A percentile compares a stretch with the other conserved stretches of the same genome.
Evolutionary conservation across 2,797 vertebrate genomes (phyloP).

Genomic region (Philypnodon macrostomus): DNA sequence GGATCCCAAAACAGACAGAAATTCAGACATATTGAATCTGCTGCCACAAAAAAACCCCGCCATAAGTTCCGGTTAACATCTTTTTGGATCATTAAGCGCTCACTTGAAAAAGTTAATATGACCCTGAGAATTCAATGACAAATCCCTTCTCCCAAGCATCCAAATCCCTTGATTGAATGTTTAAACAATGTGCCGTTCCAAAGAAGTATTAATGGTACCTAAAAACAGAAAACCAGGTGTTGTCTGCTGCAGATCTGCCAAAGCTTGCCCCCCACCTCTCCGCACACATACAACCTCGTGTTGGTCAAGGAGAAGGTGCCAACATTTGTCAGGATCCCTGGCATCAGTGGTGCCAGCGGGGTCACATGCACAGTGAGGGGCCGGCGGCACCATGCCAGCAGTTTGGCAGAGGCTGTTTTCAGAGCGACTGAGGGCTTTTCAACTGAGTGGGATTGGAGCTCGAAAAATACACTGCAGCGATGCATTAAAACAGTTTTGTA

Average conservation of each 20-base stretch:
- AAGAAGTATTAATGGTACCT: constrained; percentile 62
- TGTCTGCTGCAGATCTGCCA: constrained; percentile 51
- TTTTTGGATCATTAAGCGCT: constrained; percentile 27
- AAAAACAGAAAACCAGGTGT: constrained; percentile 72
- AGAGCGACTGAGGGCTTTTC: constrained; percentile 51
- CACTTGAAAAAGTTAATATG: constrained; percentile 47
- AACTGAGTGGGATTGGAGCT: constrained; percentile 37
- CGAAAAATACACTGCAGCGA: constrained; percentile 18
- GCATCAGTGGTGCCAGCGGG: constrained; percentile 64
- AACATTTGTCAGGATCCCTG: constrained; percentile 77
- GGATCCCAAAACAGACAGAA: constrained; percentile 58
- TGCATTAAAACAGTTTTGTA: not conserved
- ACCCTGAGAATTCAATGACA: constrained; percentile 55
- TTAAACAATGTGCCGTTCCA: constrained; percentile 54
- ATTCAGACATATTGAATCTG: constrained; percentile 52
- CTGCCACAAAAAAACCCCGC: constrained; percentile 33
- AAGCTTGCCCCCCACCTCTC: constrained; percentile 9
- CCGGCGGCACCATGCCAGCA: constrained; percentile 61
- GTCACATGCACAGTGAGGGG: constrained; percentile 71
- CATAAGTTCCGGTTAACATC: constrained; percentile 38
- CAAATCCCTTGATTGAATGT: constrained; percentile 55
- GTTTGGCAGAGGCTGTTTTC: constrained; percentile 61
- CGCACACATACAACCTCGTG: constrained; percentile 41
- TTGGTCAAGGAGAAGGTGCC: constrained; percentile 74
- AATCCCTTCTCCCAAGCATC: constrained; percentile 49